Conservation (phyloP, 2,888 invertebrate species). For the Drosophila nr. perissopoda region DNA sequence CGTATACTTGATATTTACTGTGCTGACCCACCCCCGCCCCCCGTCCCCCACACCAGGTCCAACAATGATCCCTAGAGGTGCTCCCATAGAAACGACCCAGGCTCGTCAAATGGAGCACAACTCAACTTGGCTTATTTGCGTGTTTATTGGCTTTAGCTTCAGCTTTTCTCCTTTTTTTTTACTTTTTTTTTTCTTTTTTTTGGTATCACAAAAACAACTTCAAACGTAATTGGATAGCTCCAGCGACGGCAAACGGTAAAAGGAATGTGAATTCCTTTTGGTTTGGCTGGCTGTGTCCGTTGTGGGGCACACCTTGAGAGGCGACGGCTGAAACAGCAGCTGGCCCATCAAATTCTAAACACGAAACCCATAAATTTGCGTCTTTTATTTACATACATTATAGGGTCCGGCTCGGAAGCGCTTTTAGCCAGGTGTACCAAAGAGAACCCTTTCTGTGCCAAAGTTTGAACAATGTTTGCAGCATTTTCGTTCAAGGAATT, state of each 20-base stretch:
- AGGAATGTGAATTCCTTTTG: constrained; percentile 50
- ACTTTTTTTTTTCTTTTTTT: not conserved
- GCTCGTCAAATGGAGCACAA: constrained; percentile 22
- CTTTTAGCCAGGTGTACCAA: constrained; percentile 26
- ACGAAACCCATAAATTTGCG: constrained; percentile 77
- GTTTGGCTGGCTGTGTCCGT: constrained; percentile 18
- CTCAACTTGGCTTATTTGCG: constrained; percentile 72
- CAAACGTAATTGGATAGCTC: constrained; percentile 74
- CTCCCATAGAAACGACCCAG: constrained; percentile 22
- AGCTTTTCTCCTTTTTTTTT: not conserved
- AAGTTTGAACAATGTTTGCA: constrained; percentile 19
- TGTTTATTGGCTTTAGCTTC: constrained; percentile 75
- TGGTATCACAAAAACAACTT: constrained; percentile 57
- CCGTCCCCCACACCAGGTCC: not conserved
- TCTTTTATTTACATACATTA: constrained; percentile 79
- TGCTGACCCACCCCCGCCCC: constrained; percentile 23
- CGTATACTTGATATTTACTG: constrained; percentile 55
- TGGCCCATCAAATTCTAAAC: constrained; percentile 71
- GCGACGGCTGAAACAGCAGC: constrained; percentile 35
- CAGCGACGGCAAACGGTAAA: constrained; percentile 25
- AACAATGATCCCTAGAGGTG: constrained; percentile 1
- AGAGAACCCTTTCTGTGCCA: constrained; percentile 14
- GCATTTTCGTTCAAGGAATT: constrained; percentile 36
- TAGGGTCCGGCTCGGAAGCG: constrained; percentile 38
- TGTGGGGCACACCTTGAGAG: constrained; percentile 61